These are phyloP conservation scores for Meloidogyne floridensis DNA, from an alignment of 1,140 invertebrate species.

Conservation along the genomic window DNA sequence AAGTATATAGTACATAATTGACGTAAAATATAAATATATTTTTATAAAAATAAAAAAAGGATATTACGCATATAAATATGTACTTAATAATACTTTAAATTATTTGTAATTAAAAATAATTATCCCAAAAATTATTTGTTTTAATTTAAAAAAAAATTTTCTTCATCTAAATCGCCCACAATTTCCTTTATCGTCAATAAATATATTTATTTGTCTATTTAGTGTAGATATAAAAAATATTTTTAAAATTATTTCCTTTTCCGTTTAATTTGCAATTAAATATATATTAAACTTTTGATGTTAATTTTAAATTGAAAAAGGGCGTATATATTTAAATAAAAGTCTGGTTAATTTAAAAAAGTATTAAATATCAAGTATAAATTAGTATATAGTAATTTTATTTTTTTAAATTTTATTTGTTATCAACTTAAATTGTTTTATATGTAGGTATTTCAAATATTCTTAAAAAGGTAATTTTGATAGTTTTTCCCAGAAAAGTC, in stretches of 20 bases:
- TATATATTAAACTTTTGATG: background rate
- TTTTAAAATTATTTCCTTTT: background rate
- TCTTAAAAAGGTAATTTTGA: no score
- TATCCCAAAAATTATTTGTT: background rate
- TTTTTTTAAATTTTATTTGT: no score
- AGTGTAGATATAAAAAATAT: no score
- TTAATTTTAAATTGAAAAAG: background rate
- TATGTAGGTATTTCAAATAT: no score
- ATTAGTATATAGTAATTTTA: background rate
- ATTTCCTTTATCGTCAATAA: constrained; percentile 9
- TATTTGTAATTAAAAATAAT: background rate
- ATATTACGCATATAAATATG: no score
- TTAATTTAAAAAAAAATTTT: background rate
- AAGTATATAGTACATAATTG: no score
- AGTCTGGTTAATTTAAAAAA: background rate
- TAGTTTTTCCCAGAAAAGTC: no score
- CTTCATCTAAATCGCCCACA: background rate
- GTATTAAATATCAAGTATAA: no score
- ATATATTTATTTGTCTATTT: background rate
- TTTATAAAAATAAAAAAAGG: no score
- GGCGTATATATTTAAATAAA: background rate
- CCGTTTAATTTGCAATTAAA: background rate
- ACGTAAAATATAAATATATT: no score
- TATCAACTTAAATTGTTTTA: no score
- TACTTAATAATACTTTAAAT: no score